Evolutionary conservation across 2,113 vertebrate genomes (phyloP).

Genomic region (Oreochromis tanganicae): DNA sequence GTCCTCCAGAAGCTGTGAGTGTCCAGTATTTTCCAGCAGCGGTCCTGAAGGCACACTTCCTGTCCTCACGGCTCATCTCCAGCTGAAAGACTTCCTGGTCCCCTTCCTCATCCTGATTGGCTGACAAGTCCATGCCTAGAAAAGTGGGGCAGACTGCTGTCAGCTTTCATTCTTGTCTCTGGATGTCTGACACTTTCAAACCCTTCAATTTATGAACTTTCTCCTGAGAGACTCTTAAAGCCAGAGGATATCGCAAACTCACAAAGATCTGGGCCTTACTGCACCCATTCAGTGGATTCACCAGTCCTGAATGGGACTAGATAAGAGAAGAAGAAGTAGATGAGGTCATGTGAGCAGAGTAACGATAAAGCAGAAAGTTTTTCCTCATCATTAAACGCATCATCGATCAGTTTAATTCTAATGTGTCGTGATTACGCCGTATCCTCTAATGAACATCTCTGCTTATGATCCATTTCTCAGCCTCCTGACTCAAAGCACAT

Average conservation of each 20-base stretch:
- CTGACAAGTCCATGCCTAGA: slow-evolving; percentile 91
- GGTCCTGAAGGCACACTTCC: slow-evolving; percentile 90
- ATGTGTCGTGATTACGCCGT: background rate
- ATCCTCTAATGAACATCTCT: background rate
- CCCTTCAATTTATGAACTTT: background rate
- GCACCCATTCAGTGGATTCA: background rate
- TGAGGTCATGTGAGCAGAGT: background rate
- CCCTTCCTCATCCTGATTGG: slow-evolving; percentile 92
- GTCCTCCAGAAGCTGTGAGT: slow-evolving; percentile 82
- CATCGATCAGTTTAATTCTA: background rate
- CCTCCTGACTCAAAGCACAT: background rate
- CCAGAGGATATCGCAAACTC: background rate
- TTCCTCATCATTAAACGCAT: background rate
- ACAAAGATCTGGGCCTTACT: background rate
- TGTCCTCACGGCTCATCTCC: slow-evolving; percentile 90
- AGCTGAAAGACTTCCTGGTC: slow-evolving; percentile 97
- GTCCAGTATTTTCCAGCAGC: slow-evolving; percentile 95
- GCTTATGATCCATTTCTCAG: background rate
- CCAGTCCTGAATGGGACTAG: background rate
- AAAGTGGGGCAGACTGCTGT: slow-evolving; percentile 6
- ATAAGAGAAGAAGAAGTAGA: background rate
- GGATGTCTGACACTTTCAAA: background rate
- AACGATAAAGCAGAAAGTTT: background rate
- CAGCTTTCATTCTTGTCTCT: background rate
- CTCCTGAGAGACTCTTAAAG: background rate